phyloP scores from a whole-genome alignment of 2,888 invertebrate genomes.

The Chirona hameri region DNA sequence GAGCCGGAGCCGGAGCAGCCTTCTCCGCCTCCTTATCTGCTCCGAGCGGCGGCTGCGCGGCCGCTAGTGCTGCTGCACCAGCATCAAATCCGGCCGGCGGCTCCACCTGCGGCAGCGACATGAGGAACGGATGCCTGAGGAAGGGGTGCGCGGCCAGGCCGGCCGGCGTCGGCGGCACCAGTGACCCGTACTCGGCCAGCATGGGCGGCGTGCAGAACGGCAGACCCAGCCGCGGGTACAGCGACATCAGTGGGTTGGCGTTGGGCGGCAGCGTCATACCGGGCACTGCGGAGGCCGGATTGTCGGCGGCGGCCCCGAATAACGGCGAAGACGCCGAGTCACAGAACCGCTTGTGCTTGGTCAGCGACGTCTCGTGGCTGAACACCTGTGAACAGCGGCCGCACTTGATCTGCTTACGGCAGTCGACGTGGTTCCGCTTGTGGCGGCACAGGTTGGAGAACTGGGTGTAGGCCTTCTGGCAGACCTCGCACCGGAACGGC shows the following conservation, averaged over 20 bases:
- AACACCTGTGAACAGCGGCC: conserved; percentile 91
- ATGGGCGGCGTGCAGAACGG: conserved; percentile 52
- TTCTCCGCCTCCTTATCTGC: neutral
- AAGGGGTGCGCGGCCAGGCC: conserved; percentile 63
- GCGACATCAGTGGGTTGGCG: conserved; percentile 44
- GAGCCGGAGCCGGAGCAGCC: neutral
- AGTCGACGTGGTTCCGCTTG: conserved; percentile 96
- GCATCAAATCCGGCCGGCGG: conserved; percentile 34
- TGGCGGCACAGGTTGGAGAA: conserved; percentile 99
- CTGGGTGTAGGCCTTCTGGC: conserved; percentile 97
- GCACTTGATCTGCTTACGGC: conserved; percentile 90
- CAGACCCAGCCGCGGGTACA: conserved; percentile 55
- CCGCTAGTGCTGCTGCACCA: neutral
- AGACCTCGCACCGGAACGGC: conserved; percentile 94
- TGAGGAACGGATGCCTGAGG: conserved; percentile 57
- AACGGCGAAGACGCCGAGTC: conserved; percentile 59
- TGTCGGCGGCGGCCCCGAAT: conserved; percentile 44
- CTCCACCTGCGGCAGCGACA: conserved; percentile 53
- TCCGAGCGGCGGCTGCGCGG: neutral
- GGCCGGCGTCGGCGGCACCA: conserved; percentile 45
- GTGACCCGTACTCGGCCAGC: conserved; percentile 54
- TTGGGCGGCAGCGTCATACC: conserved; percentile 47
- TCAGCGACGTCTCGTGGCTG: conserved; percentile 82
- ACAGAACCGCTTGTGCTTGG: conserved; percentile 95
- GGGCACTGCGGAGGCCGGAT: conserved; percentile 42